phyloP scores from a whole-genome alignment of 2,888 invertebrate species.

The Arctia plantaginis region DNA sequence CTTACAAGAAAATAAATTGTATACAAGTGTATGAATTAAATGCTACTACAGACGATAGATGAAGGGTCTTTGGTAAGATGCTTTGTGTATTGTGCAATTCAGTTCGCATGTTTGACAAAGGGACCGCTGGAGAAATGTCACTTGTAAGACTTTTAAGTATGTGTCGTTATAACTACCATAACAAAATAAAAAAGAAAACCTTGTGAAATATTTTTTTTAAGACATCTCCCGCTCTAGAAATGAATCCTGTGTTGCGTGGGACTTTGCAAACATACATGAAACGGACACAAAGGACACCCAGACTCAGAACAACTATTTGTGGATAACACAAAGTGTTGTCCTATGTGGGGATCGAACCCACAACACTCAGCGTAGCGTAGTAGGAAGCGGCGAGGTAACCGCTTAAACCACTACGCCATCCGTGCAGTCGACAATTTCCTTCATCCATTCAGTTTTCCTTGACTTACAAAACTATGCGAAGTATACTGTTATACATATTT shows the following conservation, averaged over 20 bases:
- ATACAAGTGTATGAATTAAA: conserved; percentile 3
- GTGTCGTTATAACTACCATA: neutral
- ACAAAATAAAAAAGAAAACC: neutral
- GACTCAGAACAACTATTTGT: too few relatives aligned
- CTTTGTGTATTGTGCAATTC: conserved; percentile 1
- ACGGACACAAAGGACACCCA: too few relatives aligned
- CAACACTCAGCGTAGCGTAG: too few relatives aligned
- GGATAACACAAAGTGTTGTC: too few relatives aligned
- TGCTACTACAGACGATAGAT: neutral
- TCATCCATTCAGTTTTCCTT: too few relatives aligned
- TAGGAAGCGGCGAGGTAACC: too few relatives aligned
- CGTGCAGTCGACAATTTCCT: too few relatives aligned
- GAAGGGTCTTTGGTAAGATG: conserved; percentile 6
- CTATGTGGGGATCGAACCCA: too few relatives aligned
- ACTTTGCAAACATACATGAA: too few relatives aligned
- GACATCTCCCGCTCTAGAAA: too few relatives aligned
- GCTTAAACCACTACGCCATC: too few relatives aligned
- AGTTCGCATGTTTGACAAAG: neutral
- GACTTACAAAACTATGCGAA: neutral
- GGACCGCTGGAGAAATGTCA: neutral
- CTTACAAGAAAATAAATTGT: neutral
- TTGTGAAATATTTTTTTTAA: neutral
- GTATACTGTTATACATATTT: neutral
- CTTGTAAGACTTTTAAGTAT: neutral
- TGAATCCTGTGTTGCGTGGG: too few relatives aligned